Conservation (phyloP, 2,797 vertebrate genomes). For the Masticophis lateralis region DNA sequence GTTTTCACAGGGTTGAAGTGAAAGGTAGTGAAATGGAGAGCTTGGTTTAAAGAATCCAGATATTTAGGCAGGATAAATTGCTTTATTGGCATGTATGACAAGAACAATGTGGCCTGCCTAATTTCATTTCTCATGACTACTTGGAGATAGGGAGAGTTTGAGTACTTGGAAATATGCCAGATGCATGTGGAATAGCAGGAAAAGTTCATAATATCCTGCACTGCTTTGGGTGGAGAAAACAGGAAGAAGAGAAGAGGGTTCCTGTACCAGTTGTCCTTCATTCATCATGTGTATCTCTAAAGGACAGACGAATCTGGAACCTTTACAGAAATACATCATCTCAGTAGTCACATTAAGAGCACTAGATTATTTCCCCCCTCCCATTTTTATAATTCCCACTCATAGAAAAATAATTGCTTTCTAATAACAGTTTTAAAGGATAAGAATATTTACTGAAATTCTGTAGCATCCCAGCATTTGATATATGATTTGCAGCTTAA, state of each 20-base stretch:
- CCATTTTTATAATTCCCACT: not conserved
- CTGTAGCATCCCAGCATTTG: not conserved
- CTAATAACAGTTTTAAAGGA: not conserved
- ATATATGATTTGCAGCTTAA: not conserved
- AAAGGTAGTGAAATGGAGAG: slow-evolving; percentile 66
- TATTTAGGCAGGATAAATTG: slow-evolving; percentile 43
- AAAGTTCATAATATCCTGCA: not conserved
- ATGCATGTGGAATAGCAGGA: not conserved
- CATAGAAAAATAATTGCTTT: not conserved
- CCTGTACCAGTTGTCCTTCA: not conserved
- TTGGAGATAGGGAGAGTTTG: slow-evolving; percentile 5
- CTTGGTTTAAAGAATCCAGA: slow-evolving; percentile 59
- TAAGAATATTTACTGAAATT: not conserved
- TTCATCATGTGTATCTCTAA: not conserved
- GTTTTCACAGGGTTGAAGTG: slow-evolving; percentile 54
- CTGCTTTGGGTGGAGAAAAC: not conserved
- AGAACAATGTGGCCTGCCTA: slow-evolving; percentile 26
- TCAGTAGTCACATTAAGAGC: not conserved
- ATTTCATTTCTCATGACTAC: slow-evolving; percentile 52
- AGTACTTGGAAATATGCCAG: slow-evolving; percentile 22
- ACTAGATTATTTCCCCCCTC: not conserved
- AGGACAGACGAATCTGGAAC: not conserved
- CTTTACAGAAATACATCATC: not conserved
- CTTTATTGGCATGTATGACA: slow-evolving; percentile 51
- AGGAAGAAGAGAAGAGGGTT: not conserved